A percentile compares a stretch with the other conserved stretches of the same genome.
phyloP scores from a whole-genome alignment of 53 echinoderm and acorn worm species.

The Patiria pectinifera region DNA sequence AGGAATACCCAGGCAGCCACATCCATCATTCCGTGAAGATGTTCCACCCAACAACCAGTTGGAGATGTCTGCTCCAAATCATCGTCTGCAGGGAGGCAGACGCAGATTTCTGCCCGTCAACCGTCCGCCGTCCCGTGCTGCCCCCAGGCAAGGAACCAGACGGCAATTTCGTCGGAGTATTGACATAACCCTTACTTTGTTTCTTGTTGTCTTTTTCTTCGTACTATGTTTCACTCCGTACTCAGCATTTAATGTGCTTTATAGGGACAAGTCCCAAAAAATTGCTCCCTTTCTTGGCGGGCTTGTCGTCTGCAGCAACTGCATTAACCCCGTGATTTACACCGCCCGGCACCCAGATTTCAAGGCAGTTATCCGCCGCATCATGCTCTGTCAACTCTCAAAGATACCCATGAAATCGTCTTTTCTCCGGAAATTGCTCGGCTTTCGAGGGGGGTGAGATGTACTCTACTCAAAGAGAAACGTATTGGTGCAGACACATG shows the following conservation, averaged over 20 bases:
- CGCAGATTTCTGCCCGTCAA: not conserved
- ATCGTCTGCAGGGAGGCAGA: not conserved
- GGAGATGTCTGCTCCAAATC: not conserved
- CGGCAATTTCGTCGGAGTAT: not conserved
- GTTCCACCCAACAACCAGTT: not conserved
- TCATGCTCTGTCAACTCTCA: not conserved
- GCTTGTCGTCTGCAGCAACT: not conserved
- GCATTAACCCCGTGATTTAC: constrained; percentile 6
- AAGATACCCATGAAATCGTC: constrained; percentile 12
- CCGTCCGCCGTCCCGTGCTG: not conserved
- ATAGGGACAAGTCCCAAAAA: not conserved
- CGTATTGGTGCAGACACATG: no score
- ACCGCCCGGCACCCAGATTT: constrained; percentile 1
- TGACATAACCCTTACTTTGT: not conserved
- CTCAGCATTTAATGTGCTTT: not conserved
- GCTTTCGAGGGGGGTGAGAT: no score
- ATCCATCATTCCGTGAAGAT: not conserved
- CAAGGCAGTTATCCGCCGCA: not conserved
- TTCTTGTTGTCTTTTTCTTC: not conserved
- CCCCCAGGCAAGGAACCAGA: not conserved
- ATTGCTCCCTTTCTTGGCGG: not conserved
- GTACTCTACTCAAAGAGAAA: no score
- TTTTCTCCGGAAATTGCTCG: not conserved
- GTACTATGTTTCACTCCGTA: not conserved
- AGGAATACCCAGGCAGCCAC: not conserved